Base-by-base conservation (phyloP, 2,888 invertebrate species). In the Masnerella sp. region DNA sequence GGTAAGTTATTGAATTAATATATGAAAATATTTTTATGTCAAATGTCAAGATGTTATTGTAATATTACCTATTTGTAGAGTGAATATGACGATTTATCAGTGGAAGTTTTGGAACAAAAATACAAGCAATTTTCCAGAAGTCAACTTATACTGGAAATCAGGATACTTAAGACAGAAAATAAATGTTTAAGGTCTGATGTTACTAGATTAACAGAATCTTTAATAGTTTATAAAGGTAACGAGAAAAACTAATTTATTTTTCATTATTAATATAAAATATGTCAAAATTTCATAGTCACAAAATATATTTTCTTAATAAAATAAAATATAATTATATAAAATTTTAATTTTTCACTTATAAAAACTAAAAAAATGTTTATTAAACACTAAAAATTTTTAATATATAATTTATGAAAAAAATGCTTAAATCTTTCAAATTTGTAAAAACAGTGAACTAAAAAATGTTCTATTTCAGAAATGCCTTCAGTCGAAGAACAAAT, bases 401-500 rank as follows among this genome's bases (percentile, higher is more conserved):
- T 2, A 32, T 8, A 32, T 32, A 32, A 32, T 9, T 9, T 9
- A 9, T 7, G n/a, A 8, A 40, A 40, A 20, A n/a, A 42, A 42
- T 11, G 9, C 3, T 34, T 34, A 11, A 11, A 4, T 34, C n/a
- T n/a, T n/a, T n/a, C n/a, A n/a, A n/a, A n/a, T n/a, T n/a, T n/a
- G n/a, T n/a, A n/a, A n/a, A n/a, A n/a, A n/a, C n/a, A n/a, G n/a
- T n/a, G n/a, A n/a, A n/a, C n/a, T n/a, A n/a, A n/a, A n/a, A n/a
- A n/a, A n/a, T n/a, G n/a, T n/a, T n/a, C n/a, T 9, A 9, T 65
- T 40, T 0, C 38, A 71, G 71, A 65, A 22, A 71, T 71, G 71
- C 65, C 71, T 25, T 65, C 52, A 11, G 52, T 71, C 11, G 65
- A 65, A 28, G 65, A 65, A 52, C 64, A 71, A 58, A 59, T 71